A percentile compares a stretch with the other conserved stretches of the same genome.
These are phyloP conservation scores for Anomalospiza imberbis DNA, from an alignment of 2,797 vertebrate species.

Conservation along the genomic window DNA sequence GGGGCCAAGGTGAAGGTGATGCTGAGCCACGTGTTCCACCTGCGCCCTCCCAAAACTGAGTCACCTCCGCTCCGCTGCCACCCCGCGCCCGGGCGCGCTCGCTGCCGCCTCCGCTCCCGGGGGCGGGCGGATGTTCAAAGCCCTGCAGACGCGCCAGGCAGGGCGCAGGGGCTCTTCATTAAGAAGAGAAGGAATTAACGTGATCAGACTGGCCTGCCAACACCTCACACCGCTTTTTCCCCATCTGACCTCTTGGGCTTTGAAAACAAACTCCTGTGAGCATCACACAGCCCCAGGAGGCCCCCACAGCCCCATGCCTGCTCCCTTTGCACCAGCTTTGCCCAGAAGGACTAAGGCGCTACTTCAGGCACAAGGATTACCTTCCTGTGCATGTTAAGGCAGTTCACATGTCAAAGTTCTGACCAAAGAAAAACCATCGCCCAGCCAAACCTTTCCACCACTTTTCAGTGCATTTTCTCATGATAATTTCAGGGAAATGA, in stretches of 20 bases:
- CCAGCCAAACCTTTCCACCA: not conserved
- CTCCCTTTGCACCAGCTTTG: not conserved
- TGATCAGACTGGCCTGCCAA: not conserved
- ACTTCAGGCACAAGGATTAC: not conserved
- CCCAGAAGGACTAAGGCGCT: not conserved
- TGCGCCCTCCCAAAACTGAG: not conserved
- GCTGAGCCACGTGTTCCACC: not conserved
- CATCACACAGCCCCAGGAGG: not conserved
- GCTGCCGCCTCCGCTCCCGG: not conserved
- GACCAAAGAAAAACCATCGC: not conserved
- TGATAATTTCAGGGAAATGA: not conserved
- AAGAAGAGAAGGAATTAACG: not conserved
- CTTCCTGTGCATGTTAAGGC: not conserved
- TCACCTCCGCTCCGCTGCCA: rapidly evolving
- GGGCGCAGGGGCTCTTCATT: not conserved
- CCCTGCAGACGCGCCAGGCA: not conserved
- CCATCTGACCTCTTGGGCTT: not conserved
- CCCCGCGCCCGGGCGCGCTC: not conserved
- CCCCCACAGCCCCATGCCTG: not conserved
- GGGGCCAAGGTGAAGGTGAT: too few species aligned
- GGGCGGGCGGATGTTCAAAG: not conserved
- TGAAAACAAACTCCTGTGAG: not conserved
- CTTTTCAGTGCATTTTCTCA: not conserved
- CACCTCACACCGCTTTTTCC: not conserved
- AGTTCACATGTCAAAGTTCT: not conserved